Conservation (phyloP, 2,888 invertebrate species). For the Sicus ferrugineus region DNA sequence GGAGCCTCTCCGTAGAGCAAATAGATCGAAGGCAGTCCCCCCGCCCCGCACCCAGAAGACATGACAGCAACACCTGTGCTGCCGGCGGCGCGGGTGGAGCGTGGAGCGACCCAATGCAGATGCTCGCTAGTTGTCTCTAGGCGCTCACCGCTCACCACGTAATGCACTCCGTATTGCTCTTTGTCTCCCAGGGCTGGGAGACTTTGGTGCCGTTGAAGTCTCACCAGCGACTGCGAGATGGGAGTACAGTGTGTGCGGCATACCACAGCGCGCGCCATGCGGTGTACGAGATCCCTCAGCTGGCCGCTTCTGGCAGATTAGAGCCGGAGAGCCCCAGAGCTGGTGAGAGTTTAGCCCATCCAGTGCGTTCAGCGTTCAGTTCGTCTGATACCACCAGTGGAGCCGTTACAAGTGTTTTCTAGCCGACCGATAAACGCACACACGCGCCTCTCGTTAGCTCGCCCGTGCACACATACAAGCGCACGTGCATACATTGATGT, state of each 20-base stretch:
- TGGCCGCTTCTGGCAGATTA: background rate
- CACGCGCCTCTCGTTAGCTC: constrained; percentile 6
- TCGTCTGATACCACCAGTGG: constrained; percentile 48
- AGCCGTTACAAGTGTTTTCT: constrained; percentile 39
- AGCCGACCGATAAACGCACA: background rate
- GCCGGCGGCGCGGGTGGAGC: background rate
- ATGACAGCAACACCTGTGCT: background rate
- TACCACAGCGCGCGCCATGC: background rate
- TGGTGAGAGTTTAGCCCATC: background rate
- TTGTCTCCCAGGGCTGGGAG: background rate
- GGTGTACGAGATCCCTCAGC: background rate
- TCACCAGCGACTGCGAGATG: background rate
- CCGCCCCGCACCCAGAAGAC: too few relatives aligned
- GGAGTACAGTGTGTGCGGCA: background rate
- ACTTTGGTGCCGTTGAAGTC: background rate
- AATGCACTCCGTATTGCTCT: background rate
- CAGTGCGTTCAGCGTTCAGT: constrained; percentile 46
- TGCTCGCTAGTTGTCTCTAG: background rate
- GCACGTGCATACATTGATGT: too few relatives aligned
- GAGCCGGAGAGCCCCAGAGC: background rate
- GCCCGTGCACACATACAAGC: too few relatives aligned
- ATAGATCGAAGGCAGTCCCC: background rate
- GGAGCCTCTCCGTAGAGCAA: background rate
- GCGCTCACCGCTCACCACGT: background rate
- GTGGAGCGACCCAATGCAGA: background rate